phyloP scores from a whole-genome alignment of 2,797 vertebrate species.

The Acanthurus leucopareius region DNA sequence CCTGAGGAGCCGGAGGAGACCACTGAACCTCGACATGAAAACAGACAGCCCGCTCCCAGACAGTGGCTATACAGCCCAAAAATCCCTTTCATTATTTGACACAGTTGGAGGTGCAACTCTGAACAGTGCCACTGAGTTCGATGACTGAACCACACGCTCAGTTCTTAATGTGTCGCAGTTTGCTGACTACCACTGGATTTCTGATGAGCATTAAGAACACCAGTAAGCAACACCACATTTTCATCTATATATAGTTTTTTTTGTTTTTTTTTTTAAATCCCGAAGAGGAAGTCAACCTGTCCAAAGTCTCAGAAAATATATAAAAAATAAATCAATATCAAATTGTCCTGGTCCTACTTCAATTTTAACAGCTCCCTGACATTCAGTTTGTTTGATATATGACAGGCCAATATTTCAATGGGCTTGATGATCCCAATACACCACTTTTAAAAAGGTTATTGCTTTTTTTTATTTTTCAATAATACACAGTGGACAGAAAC shows the following conservation, averaged over 20 bases:
- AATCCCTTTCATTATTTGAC: slow-evolving; percentile 84
- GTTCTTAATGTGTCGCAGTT: slow-evolving; percentile 63
- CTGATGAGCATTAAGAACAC: slow-evolving; percentile 55
- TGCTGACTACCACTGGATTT: slow-evolving; percentile 64
- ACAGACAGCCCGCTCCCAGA: slow-evolving; percentile 69
- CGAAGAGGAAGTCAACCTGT: slow-evolving; percentile 75
- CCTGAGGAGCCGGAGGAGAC: slow-evolving; percentile 70
- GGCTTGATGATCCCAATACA: slow-evolving; percentile 78
- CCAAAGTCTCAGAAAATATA: slow-evolving; percentile 76
- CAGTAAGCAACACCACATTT: slow-evolving; percentile 64
- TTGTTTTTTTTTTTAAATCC: too few relatives aligned
- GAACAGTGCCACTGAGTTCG: slow-evolving; percentile 71
- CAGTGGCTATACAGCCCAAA: slow-evolving; percentile 80
- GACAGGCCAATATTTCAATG: slow-evolving; percentile 78
- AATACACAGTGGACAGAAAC: slow-evolving; percentile 88
- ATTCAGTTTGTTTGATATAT: slow-evolving; percentile 78
- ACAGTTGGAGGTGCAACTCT: slow-evolving; percentile 81
- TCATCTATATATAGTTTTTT: slow-evolving; percentile 15
- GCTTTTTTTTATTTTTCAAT: slow-evolving; percentile 76
- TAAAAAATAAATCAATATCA: slow-evolving; percentile 76
- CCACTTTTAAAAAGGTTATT: slow-evolving; percentile 87
- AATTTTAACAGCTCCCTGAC: slow-evolving; percentile 82
- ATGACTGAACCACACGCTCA: slow-evolving; percentile 65
- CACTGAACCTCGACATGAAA: slow-evolving; percentile 66
- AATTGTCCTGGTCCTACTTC: slow-evolving; percentile 79